phyloP scores from a whole-genome alignment of 2,113 vertebrate species.

The Dendrocopos noguchii region DNA sequence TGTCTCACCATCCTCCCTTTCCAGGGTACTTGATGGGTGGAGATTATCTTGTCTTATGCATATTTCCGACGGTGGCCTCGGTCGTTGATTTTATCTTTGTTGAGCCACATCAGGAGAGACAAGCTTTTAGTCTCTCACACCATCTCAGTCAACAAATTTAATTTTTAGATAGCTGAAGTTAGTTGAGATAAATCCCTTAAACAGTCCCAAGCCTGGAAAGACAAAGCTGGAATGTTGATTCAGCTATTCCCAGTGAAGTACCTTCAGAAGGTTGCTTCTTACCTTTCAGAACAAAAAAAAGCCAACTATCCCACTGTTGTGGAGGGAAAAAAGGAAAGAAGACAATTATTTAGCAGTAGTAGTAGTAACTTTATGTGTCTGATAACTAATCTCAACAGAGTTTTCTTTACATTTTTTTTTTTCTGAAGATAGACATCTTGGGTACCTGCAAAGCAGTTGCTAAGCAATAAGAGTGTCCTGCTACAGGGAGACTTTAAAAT shows the following conservation, averaged over 20 bases:
- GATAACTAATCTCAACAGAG: background rate
- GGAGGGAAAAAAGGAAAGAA: background rate
- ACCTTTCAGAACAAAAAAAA: background rate
- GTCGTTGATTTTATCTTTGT: no score
- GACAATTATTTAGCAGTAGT: background rate
- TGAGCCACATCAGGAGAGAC: no score
- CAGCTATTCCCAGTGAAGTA: background rate
- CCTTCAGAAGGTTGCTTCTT: background rate
- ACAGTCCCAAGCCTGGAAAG: background rate
- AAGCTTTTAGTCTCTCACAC: no score
- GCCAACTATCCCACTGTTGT: background rate
- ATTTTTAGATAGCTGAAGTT: background rate
- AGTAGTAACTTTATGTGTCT: background rate
- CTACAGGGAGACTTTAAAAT: background rate
- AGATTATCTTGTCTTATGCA: no score
- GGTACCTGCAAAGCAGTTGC: background rate
- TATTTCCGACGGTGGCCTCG: no score
- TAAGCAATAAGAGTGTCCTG: background rate
- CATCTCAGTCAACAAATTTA: background rate
- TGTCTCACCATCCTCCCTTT: no score
- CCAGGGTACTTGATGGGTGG: no score
- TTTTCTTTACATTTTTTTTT: background rate
- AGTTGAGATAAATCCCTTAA: background rate
- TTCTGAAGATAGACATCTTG: background rate
- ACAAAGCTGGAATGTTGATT: background rate